Evolutionary conservation across 2,797 vertebrate species (phyloP).

Genomic region (Natrix natrix): DNA sequence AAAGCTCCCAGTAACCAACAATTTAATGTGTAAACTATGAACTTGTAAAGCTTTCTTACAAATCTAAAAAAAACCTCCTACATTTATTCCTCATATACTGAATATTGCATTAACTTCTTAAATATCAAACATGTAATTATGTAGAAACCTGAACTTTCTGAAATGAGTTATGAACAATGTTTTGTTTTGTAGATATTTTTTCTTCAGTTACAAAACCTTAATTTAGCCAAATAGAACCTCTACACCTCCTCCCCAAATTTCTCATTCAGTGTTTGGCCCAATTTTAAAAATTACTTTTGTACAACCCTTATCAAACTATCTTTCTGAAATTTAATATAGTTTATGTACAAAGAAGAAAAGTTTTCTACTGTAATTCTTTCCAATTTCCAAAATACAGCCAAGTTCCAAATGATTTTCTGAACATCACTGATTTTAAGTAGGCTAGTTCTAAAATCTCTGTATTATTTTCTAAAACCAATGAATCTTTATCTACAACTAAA

Average conservation of each 20-base stretch:
- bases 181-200: not conserved
- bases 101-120: not conserved
- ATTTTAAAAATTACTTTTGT: too few relatives aligned
- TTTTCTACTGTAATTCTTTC: not conserved
- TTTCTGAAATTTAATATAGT: too few relatives aligned
- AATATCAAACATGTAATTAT: not conserved
- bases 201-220: not conserved
- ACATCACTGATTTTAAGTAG: not conserved
- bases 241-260: too few relatives aligned
- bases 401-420: not conserved
- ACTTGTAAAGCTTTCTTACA: not conserved
- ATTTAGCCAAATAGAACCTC: not conserved
- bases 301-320: too few relatives aligned
- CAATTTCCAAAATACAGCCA: not conserved
- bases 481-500: not conserved
- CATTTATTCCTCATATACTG: not conserved
- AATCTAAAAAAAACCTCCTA: constrained; percentile 2
- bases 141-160: not conserved
- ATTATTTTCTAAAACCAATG: not conserved
- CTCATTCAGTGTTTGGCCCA: too few relatives aligned
- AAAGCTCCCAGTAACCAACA: not conserved
- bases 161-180: not conserved
- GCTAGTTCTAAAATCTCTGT: not conserved
- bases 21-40: not conserved
- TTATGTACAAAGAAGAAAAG: too few relatives aligned